Conservation (phyloP, 1,140 invertebrate species). For the Papilio dardanus region DNA sequence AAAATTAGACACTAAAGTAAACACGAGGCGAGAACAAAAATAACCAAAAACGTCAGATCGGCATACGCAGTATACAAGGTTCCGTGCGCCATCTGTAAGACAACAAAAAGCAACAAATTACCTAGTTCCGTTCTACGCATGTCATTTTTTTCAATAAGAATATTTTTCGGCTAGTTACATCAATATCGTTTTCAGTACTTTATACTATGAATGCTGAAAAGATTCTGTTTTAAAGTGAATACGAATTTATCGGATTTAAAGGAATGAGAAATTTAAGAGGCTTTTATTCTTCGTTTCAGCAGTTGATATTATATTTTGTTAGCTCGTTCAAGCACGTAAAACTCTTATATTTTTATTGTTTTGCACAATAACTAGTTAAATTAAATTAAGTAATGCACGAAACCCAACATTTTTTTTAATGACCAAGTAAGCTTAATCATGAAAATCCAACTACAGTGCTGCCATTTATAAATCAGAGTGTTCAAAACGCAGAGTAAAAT, state of each 20-base stretch:
- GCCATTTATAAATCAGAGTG: too few relatives aligned
- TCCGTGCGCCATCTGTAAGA: slow-evolving; percentile 75
- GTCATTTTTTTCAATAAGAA: not conserved
- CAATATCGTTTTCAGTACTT: not conserved
- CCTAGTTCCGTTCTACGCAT: slow-evolving; percentile 58
- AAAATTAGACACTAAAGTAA: slow-evolving; percentile 82
- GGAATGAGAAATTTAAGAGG: too few relatives aligned
- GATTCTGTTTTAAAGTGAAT: not conserved
- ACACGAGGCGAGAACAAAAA: slow-evolving; percentile 83
- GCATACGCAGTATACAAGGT: slow-evolving; percentile 79
- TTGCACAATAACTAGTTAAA: too few relatives aligned
- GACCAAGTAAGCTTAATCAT: too few relatives aligned
- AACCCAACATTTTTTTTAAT: too few relatives aligned
- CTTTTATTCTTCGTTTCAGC: too few relatives aligned
- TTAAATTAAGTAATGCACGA: too few relatives aligned
- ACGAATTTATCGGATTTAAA: too few relatives aligned
- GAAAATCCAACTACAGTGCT: too few relatives aligned
- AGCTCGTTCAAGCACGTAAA: too few relatives aligned
- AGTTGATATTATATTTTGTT: too few relatives aligned
- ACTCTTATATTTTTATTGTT: too few relatives aligned
- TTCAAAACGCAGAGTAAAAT: not conserved
- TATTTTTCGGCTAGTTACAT: not conserved
- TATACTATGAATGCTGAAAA: not conserved
- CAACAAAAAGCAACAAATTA: slow-evolving; percentile 67
- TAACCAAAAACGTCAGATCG: slow-evolving; percentile 83